phyloP scores from a whole-genome alignment of 92 coral and sea anemone species.

The Zoanthus solanderi region DNA sequence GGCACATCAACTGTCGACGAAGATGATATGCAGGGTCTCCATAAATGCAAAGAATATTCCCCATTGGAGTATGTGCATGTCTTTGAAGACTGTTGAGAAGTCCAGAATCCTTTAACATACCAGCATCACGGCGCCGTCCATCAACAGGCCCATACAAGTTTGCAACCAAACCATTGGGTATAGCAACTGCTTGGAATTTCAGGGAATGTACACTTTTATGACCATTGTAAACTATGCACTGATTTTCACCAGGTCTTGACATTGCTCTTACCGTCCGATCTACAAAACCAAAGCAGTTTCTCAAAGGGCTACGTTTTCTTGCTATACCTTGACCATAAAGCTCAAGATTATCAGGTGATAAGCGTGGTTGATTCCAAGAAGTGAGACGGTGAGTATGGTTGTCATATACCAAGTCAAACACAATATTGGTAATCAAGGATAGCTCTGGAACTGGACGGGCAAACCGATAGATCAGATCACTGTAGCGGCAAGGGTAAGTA shows the following conservation, averaged over 20 bases:
- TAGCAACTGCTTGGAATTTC: slow-evolving; percentile 35
- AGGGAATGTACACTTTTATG: slow-evolving; percentile 30
- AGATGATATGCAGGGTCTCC: no score
- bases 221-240: slow-evolving; percentile 37
- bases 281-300: slow-evolving; percentile 53
- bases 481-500: slow-evolving; percentile 63
- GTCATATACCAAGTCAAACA: slow-evolving; percentile 69
- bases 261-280: slow-evolving; percentile 58
- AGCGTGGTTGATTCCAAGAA: slow-evolving; percentile 71
- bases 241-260: slow-evolving; percentile 66
- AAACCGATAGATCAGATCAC: slow-evolving; percentile 56
- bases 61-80: no score
- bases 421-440: slow-evolving; percentile 61
- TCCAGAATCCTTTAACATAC: no score
- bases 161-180: slow-evolving; percentile 32
- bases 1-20: no score
- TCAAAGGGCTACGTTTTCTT: slow-evolving; percentile 54
- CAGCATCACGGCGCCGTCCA: no score
- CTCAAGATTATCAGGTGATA: slow-evolving; percentile 52
- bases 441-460: slow-evolving; percentile 73
- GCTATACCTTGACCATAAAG: slow-evolving; percentile 56
- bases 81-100: no score
- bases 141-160: slow-evolving; percentile 50
- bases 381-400: slow-evolving; percentile 55
- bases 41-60: no score